Evolutionary conservation across 1,140 invertebrate genomes (phyloP).

Genomic region (Drosophila saltans): DNA sequence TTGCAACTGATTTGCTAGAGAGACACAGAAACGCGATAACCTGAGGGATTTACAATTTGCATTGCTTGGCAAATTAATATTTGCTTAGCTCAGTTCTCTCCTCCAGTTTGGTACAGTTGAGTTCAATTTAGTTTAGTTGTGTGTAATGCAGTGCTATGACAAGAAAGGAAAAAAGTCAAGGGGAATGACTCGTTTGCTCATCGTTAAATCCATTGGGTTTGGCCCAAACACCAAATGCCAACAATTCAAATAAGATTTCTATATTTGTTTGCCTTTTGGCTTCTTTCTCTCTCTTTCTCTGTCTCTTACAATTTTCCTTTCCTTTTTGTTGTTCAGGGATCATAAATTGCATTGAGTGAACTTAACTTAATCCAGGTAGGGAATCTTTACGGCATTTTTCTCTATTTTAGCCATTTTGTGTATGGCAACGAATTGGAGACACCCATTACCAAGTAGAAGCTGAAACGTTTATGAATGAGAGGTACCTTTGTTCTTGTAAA

Average conservation of each 20-base stretch:
- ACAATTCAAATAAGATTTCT: slow-evolving; percentile 47
- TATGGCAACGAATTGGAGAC: no score
- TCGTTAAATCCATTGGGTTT: slow-evolving; percentile 13
- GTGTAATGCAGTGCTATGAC: no score
- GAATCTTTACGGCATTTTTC: neutral
- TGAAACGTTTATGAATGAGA: no score
- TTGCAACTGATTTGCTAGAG: slow-evolving; percentile 50
- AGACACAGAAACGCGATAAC: slow-evolving; percentile 10
- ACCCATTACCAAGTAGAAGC: no score
- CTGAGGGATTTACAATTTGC: slow-evolving; percentile 30
- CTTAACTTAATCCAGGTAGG: slow-evolving; percentile 10
- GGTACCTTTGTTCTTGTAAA: no score
- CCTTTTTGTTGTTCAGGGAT: neutral
- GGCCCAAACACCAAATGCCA: slow-evolving; percentile 16
- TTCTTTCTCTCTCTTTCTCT: neutral
- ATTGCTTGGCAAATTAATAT: slow-evolving; percentile 45
- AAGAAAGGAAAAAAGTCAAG: neutral
- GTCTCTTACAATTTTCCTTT: no score
- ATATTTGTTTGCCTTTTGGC: slow-evolving; percentile 56
- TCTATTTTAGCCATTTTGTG: neutral
- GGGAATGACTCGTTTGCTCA: slow-evolving; percentile 1
- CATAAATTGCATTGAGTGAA: neutral
- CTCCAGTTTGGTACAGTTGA: neutral
- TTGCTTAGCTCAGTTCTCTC: slow-evolving; percentile 23
- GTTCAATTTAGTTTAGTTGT: neutral